These are phyloP conservation scores for Psilanteris sp. DNA, from an alignment of 1,140 invertebrate genomes.

Conservation along the genomic window DNA sequence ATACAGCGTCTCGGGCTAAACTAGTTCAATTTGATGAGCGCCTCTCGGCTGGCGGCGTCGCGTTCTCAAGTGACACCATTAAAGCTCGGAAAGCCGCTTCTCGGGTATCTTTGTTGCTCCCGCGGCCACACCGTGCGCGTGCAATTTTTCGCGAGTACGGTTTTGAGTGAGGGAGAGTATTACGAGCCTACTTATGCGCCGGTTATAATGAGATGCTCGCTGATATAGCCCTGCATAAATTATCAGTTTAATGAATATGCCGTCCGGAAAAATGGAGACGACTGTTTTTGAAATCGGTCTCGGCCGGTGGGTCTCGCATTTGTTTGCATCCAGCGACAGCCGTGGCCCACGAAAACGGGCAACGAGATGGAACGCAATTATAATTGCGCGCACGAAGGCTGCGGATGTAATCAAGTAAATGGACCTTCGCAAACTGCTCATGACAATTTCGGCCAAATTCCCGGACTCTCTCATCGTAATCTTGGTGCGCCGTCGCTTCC, in stretches of 20 bases:
- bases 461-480: too few species aligned
- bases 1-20: constrained; percentile 8
- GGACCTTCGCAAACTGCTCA: too few species aligned
- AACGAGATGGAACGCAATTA: too few species aligned
- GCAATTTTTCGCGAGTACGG: constrained; percentile 20
- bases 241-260: constrained; percentile 9
- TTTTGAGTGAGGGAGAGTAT: constrained; percentile 10
- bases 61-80: constrained; percentile 47
- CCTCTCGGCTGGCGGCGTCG: constrained; percentile 1
- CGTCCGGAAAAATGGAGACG: too few species aligned
- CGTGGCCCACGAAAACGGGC: too few species aligned
- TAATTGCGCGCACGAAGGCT: too few species aligned
- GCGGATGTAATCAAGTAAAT: too few species aligned
- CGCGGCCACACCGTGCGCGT: background rate
- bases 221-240: constrained; percentile 17
- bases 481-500: too few species aligned
- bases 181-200: constrained; percentile 6
- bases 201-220: constrained; percentile 23
- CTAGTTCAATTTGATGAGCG: constrained; percentile 22
- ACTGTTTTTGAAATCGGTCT: too few species aligned
- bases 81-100: constrained; percentile 20
- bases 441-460: too few species aligned
- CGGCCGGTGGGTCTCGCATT: too few species aligned
- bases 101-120: constrained; percentile 28
- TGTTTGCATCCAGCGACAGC: too few species aligned